These are phyloP conservation scores for Oxyscelio sp. DNA, from an alignment of 2,888 invertebrate genomes.

Conservation along the genomic window DNA sequence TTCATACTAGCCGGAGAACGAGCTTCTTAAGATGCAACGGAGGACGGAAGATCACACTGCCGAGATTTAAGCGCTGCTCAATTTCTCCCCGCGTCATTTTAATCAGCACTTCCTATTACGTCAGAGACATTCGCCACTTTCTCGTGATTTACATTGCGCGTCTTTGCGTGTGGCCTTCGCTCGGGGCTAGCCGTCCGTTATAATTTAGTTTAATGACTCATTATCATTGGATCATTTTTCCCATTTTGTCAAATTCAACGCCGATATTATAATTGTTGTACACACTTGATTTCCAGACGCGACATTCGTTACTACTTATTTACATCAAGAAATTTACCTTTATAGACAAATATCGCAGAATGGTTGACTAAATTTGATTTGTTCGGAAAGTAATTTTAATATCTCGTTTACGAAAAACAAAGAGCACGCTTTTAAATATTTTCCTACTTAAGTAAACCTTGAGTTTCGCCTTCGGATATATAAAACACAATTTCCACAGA, in stretches of 20 bases:
- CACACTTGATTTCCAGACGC: too few species aligned
- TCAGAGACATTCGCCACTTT: conserved; percentile 62
- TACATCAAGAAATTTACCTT: too few species aligned
- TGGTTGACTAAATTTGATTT: too few species aligned
- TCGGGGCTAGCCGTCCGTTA: conserved; percentile 1
- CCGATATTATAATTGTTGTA: too few species aligned
- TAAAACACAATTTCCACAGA: too few species aligned
- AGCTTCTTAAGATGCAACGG: conserved; percentile 29
- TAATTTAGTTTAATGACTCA: conserved; percentile 17
- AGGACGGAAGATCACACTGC: conserved; percentile 18
- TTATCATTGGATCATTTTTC: conserved; percentile 3
- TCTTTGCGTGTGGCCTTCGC: conserved; percentile 39
- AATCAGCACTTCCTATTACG: conserved; percentile 63
- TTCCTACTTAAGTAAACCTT: too few species aligned
- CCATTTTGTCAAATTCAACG: background rate
- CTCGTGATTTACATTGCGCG: conserved; percentile 47
- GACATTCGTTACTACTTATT: too few species aligned
- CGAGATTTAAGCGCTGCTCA: conserved; percentile 50
- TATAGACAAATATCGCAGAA: too few species aligned
- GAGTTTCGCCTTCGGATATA: too few species aligned
- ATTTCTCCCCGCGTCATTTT: conserved; percentile 56
- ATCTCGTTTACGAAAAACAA: too few species aligned
- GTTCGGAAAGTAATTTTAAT: too few species aligned
- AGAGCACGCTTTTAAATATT: too few species aligned
- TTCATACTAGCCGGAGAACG: conserved; percentile 2